These are phyloP conservation scores for Eublepharis macularius DNA, from an alignment of 2,113 vertebrate genomes.

Conservation along the genomic window DNA sequence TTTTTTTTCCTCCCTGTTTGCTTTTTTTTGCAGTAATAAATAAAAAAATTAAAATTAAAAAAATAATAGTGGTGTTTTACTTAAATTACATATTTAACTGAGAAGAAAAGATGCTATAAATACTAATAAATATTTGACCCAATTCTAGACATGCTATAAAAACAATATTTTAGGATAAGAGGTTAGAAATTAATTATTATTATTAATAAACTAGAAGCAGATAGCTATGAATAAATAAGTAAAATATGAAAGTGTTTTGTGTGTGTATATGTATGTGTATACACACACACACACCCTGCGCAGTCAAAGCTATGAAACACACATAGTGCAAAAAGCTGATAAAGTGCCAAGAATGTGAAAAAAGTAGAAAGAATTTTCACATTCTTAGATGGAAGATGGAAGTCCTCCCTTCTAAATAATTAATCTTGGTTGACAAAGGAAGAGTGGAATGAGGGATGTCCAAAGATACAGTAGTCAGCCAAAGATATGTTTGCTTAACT, in stretches of 20 bases:
- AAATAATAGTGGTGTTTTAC: background rate
- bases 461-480: conserved; percentile 61
- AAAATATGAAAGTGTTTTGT: background rate
- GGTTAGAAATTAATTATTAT: conserved; percentile 44
- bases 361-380: conserved; percentile 62
- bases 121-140: conserved; percentile 42
- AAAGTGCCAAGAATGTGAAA: conserved; percentile 57
- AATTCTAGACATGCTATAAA: conserved; percentile 42
- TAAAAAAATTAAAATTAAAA: too few relatives aligned
- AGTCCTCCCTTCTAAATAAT: conserved; percentile 66
- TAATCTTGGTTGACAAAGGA: conserved; percentile 71
- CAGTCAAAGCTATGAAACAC: conserved; percentile 35
- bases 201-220: conserved; percentile 39
- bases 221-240: conserved; percentile 27
- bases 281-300: conserved; percentile 36
- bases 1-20: too few relatives aligned
- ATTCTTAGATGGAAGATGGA: conserved; percentile 65
- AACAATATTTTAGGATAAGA: conserved; percentile 34
- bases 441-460: conserved; percentile 62
- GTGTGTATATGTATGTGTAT: too few relatives aligned
- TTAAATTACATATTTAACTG: conserved; percentile 1
- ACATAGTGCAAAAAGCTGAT: conserved; percentile 33
- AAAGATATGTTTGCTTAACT: conserved; percentile 71
- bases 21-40: too few relatives aligned
- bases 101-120: conserved; percentile 35